Percentiles rank a stretch among this genome's conserved stretches.
These are phyloP conservation scores for Centrocercus urophasianus DNA, from an alignment of 2,113 vertebrate genomes.

Conservation along the genomic window DNA sequence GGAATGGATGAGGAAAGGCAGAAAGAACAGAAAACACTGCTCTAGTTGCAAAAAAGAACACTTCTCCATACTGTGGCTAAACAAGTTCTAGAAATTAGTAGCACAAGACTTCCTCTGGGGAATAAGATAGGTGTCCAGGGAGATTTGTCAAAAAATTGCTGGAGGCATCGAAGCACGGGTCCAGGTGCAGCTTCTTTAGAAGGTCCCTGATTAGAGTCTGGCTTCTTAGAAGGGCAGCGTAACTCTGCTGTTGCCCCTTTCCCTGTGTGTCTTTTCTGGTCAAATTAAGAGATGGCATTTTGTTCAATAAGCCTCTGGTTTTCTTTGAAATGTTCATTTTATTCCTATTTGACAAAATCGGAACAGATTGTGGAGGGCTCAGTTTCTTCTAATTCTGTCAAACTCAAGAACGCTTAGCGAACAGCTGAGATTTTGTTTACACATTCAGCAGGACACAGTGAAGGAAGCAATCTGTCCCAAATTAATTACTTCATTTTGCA, in stretches of 20 bases:
- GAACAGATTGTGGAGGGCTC: neutral
- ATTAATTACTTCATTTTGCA: slow-evolving; percentile 70
- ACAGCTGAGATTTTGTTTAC: slow-evolving; percentile 69
- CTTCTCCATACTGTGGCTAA: neutral
- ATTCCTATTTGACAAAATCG: neutral
- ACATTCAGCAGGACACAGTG: slow-evolving; percentile 54
- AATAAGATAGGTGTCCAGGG: neutral
- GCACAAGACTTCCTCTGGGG: neutral
- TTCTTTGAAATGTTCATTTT: neutral
- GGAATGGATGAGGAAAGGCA: neutral
- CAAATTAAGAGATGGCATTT: neutral
- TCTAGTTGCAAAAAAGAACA: neutral
- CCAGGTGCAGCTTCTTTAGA: neutral
- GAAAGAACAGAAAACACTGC: neutral
- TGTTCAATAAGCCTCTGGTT: neutral
- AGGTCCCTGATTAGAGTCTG: neutral
- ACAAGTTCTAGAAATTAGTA: neutral
- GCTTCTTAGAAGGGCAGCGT: neutral
- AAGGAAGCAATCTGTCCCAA: slow-evolving; percentile 69
- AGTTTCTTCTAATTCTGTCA: slow-evolving; percentile 8
- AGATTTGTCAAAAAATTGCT: neutral
- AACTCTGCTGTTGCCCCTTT: neutral
- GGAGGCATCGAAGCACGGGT: neutral
- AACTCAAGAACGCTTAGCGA: slow-evolving; percentile 32
- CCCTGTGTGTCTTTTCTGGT: neutral